Percentiles rank a stretch among this genome's conserved stretches.
Conservation (phyloP, 1,140 invertebrate genomes). For the Micrasema minimum region DNA sequence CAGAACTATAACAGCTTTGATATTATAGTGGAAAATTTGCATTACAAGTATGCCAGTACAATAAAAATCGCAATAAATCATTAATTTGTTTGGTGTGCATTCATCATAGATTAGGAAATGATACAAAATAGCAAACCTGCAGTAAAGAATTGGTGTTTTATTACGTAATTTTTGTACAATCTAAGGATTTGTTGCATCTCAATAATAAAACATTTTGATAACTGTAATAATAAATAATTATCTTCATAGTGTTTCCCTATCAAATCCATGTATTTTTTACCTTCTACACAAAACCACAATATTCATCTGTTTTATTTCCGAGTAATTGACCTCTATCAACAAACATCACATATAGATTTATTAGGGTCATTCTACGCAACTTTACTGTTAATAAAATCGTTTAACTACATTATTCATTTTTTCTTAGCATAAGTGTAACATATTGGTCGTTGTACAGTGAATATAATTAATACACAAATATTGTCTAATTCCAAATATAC, state of each 20-base stretch:
- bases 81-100: slow-evolving; percentile 22
- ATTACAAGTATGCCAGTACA: slow-evolving; percentile 29
- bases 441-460: slow-evolving; percentile 50
- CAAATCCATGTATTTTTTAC: background rate
- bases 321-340: background rate
- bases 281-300: background rate
- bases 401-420: slow-evolving; percentile 6
- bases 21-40: slow-evolving; percentile 11
- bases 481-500: slow-evolving; percentile 48
- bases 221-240: no score
- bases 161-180: no score
- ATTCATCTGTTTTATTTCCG: background rate
- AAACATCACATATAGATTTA: slow-evolving; percentile 3
- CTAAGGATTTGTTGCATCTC: no score
- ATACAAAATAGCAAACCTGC: background rate
- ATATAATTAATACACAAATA: slow-evolving; percentile 45
- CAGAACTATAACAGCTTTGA: background rate
- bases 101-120: background rate
- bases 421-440: slow-evolving; percentile 41
- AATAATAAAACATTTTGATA: no score
- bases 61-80: slow-evolving; percentile 34
- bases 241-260: no score
- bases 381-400: slow-evolving; percentile 11
- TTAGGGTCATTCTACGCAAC: slow-evolving; percentile 10
- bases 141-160: slow-evolving; percentile 9